These are phyloP conservation scores for Lymantria dispar DNA, from an alignment of 2,888 invertebrate genomes.

Conservation along the genomic window DNA sequence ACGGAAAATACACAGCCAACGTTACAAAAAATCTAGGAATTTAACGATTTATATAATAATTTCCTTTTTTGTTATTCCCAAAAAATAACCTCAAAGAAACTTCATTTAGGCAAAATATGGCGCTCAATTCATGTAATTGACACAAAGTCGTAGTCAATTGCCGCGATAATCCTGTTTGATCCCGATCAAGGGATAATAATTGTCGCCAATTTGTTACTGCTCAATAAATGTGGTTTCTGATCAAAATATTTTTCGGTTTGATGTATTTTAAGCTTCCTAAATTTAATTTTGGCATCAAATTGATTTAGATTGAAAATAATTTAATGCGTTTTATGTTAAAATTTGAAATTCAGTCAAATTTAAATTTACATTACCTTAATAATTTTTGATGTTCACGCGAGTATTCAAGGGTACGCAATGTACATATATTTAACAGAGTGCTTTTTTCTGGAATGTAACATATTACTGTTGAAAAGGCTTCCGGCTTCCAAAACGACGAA, in stretches of 20 bases:
- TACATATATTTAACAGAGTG: too few species aligned
- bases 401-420: too few species aligned
- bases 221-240: constrained; percentile 13
- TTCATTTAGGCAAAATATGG: neutral
- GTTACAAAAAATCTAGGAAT: too few species aligned
- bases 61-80: too few species aligned
- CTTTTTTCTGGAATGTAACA: too few species aligned
- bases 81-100: neutral
- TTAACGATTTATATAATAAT: too few species aligned
- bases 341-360: neutral
- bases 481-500: too few species aligned
- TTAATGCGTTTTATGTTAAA: constrained; percentile 1
- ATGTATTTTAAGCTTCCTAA: neutral
- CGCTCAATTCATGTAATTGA: constrained; percentile 21
- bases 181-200: constrained; percentile 25
- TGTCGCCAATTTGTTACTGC: constrained; percentile 22
- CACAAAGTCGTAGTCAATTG: constrained; percentile 21
- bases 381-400: too few species aligned
- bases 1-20: too few species aligned
- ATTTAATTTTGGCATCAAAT: neutral
- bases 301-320: constrained; percentile 1
- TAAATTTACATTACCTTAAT: too few species aligned
- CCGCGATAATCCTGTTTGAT: constrained; percentile 30
- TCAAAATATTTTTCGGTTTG: constrained; percentile 12
- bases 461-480: too few species aligned